A percentile compares a stretch with the other conserved stretches of the same genome.
phyloP scores from a whole-genome alignment of 2,888 invertebrate genomes.

The Ypsolopha sequella region DNA sequence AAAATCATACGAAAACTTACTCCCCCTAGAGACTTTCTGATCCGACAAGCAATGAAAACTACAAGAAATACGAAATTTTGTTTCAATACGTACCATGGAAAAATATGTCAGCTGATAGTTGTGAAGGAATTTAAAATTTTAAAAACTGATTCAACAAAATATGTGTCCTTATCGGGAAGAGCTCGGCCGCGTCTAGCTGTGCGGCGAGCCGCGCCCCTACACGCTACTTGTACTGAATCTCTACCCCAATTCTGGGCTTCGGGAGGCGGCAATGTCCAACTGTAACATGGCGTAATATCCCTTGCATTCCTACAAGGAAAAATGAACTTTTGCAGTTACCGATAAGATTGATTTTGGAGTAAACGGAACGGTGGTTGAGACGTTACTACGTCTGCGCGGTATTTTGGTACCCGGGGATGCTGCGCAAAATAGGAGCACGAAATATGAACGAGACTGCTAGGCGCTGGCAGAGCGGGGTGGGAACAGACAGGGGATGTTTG shows the following conservation, averaged over 20 bases:
- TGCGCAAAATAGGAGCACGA: constrained; percentile 72
- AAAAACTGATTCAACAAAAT: constrained; percentile 32
- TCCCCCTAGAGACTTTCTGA: constrained; percentile 2
- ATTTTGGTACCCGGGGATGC: constrained; percentile 69
- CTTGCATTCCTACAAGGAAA: background rate
- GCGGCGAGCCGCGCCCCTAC: constrained; percentile 70
- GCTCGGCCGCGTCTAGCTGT: constrained; percentile 69
- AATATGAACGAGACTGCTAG: constrained; percentile 72
- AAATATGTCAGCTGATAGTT: constrained; percentile 2
- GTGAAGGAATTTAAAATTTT: constrained; percentile 27
- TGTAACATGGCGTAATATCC: constrained; percentile 21
- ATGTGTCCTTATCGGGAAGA: constrained; percentile 52
- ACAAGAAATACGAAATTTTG: background rate
- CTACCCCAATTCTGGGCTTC: constrained; percentile 67
- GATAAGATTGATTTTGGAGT: constrained; percentile 21
- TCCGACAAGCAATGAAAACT: background rate
- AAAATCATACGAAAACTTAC: constrained; percentile 37
- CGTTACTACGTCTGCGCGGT: constrained; percentile 60
- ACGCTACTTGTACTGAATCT: constrained; percentile 70
- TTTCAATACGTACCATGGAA: constrained; percentile 2
- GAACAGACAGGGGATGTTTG: constrained; percentile 63
- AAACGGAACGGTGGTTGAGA: constrained; percentile 20
- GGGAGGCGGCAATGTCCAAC: constrained; percentile 37
- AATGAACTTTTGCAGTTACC: rapidly evolving
- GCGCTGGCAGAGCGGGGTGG: constrained; percentile 62